Evolutionary conservation across 2,797 vertebrate species (phyloP), one percentile per base, ranked within the genome.

Genomic region (Sternarchorhynchus goeldii): DNA sequence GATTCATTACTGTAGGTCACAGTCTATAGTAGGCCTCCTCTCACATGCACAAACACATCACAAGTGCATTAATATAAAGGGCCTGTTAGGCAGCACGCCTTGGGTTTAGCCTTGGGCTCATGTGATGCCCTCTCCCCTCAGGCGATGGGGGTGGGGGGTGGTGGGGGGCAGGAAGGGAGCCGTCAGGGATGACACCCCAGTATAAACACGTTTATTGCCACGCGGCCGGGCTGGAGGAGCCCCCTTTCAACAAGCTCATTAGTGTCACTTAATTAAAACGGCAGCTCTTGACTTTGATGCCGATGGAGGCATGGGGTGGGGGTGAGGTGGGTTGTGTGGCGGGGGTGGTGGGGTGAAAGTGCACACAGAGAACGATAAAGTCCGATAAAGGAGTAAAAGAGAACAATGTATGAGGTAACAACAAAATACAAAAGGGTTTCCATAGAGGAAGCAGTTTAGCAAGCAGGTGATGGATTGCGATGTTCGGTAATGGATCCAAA

Each of bases 261-360:
- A 95, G 93, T 96, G 94, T 95, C 94, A 95, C 93, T 95, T 95
- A 95, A 95, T 95, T 95, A 95, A 95, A 94, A 94, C 93, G 93
- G 93, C 91, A 93, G 93, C 94, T 94, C 93, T 94, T 95, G 94
- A 95, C 94, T 95, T 94, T 95, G 94, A 95, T 94, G 93, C 92
- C 91, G 86, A 91, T 93, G 92, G 91, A 92, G 92, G 91, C 91
- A 36, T 89, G 45, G 68, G 75, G 57, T 73, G 55, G 58, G 71
- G 69, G 21, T 50, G 59, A 29, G 31, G 5, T 16, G 12, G 36
- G 59, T 55, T 31, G 39, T 39, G 53, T 59, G 34, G 34, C 34
- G 34, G 34, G 4, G 34, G 4, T 36, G 34, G 41, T 12, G 45
- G 32, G 25, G 71, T 21, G 68, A 73, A 68, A 65, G 10, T 12